These are phyloP conservation scores for Catostomus latipinnis DNA, from an alignment of 2,797 vertebrate species.

Conservation along the genomic window DNA sequence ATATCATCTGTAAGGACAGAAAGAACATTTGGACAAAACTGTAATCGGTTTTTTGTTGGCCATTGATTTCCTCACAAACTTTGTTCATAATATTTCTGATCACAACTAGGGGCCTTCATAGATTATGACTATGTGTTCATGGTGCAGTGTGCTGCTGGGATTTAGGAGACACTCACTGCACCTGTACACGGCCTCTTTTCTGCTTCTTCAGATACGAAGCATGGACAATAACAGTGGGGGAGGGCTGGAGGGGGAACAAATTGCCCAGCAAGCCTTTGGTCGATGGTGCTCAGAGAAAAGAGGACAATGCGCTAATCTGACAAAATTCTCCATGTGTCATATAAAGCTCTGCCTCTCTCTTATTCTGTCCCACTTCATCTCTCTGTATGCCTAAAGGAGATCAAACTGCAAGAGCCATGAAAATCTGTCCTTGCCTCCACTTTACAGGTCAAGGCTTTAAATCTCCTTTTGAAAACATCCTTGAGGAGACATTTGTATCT, in stretches of 20 bases:
- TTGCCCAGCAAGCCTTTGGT: conserved; percentile 51
- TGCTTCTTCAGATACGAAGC: conserved; percentile 29
- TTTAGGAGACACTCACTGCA: conserved; percentile 34
- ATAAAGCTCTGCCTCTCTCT: conserved; percentile 57
- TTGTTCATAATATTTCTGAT: not conserved
- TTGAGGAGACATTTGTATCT: conserved; percentile 70
- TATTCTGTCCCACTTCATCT: conserved; percentile 32
- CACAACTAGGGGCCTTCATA: conserved; percentile 1
- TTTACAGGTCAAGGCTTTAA: conserved; percentile 75
- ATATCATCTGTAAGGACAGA: not conserved
- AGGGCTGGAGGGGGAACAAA: conserved; percentile 15
- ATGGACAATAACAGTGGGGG: conserved; percentile 33
- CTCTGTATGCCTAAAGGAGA: conserved; percentile 61
- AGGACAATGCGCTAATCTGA: conserved; percentile 72
- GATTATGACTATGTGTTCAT: conserved; percentile 17
- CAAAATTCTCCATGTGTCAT: conserved; percentile 65
- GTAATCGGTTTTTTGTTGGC: not conserved
- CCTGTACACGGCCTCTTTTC: conserved; percentile 26
- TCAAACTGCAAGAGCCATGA: conserved; percentile 61
- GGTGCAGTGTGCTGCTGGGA: conserved; percentile 41
- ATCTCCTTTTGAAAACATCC: conserved; percentile 76
- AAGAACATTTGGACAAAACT: not conserved
- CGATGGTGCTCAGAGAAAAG: conserved; percentile 63
- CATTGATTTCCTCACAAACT: not conserved
- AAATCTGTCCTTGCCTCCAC: conserved; percentile 65